Evolutionary conservation across 2,888 invertebrate genomes (phyloP), one percentile per base, ranked within the genome.

Genomic region (Leptogaster cylindrica): DNA sequence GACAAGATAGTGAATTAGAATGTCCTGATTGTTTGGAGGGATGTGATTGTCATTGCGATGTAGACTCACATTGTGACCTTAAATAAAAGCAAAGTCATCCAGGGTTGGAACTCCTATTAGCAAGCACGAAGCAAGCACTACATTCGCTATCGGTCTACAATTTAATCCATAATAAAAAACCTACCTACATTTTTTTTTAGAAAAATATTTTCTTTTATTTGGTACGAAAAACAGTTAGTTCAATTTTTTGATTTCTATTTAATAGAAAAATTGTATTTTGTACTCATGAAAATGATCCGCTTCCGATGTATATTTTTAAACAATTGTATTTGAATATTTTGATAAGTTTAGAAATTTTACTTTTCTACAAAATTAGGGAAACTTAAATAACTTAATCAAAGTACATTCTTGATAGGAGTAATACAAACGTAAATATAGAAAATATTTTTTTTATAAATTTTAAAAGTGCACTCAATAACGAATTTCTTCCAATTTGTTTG

Each of bases 1-100:
- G 81, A 81, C 81, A 81, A 81, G 81, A 81, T 75, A 81, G 81
- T 76, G 81, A 81, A 75, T 75, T 81, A 69, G 81, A 81, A 76
- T 81, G 80, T 72, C 78, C 79, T 72, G 80, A 80, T 72, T 81
- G 81, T 74, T 77, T 81, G 73, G 81, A 81, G 73, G 80, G 80
- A 73, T 81, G 80, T 75, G 81, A 80, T 73, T 81, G 80, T 73
- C 80, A 81, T 74, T 81, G 80, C 78, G 81, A 81, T 73, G 74
- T 72, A 72, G 71, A 68, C 55, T 69, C 69, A 68, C 67, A 70
- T 36, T 69, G 31, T 64, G 69, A 71, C 69, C 65, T 71, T 58
- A 71, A 71, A 58, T 71, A 65, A 67, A 66, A 33, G 61, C 61
- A 61, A 41, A 44, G 28, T 61, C 52, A 36, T 28, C 55, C 36